These are phyloP conservation scores for Steinernema carpocapsae DNA, from an alignment of 2,888 invertebrate genomes.

Conservation along the genomic window DNA sequence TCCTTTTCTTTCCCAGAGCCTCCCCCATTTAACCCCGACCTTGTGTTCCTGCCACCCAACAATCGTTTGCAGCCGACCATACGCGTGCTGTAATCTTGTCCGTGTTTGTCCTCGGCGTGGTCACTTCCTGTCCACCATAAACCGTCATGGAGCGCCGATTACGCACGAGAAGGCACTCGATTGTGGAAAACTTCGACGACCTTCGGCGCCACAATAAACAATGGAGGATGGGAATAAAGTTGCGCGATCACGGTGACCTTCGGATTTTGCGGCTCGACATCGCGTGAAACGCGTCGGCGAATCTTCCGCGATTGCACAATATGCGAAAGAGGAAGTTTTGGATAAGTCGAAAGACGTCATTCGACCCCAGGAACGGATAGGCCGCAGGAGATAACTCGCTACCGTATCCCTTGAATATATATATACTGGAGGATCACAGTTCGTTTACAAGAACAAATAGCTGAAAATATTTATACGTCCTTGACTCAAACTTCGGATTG, in stretches of 20 bases:
- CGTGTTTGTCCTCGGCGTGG: neutral
- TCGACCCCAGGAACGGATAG: neutral
- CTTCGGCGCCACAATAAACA: slow-evolving; percentile 27
- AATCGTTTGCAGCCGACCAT: no score
- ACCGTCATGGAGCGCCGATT: neutral
- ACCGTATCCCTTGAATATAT: no score
- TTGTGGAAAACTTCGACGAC: slow-evolving; percentile 28
- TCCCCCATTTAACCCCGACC: no score
- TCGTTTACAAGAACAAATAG: no score
- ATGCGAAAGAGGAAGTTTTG: slow-evolving; percentile 5
- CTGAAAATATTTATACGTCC: no score
- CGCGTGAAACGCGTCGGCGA: neutral
- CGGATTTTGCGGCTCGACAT: neutral
- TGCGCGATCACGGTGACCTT: slow-evolving; percentile 28
- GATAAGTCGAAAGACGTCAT: neutral
- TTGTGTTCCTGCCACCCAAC: no score
- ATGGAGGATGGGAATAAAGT: neutral
- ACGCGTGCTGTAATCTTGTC: no score
- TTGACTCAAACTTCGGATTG: no score
- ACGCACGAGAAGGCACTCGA: slow-evolving; percentile 7
- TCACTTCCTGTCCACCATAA: slow-evolving; percentile 21
- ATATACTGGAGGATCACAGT: no score
- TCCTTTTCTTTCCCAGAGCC: no score
- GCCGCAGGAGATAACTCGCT: no score
- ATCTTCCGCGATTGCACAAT: slow-evolving; percentile 9